Evolutionary conservation across 2,797 vertebrate genomes (phyloP), one percentile per base, ranked within the genome.

Genomic region (Ceyx erithaca): DNA sequence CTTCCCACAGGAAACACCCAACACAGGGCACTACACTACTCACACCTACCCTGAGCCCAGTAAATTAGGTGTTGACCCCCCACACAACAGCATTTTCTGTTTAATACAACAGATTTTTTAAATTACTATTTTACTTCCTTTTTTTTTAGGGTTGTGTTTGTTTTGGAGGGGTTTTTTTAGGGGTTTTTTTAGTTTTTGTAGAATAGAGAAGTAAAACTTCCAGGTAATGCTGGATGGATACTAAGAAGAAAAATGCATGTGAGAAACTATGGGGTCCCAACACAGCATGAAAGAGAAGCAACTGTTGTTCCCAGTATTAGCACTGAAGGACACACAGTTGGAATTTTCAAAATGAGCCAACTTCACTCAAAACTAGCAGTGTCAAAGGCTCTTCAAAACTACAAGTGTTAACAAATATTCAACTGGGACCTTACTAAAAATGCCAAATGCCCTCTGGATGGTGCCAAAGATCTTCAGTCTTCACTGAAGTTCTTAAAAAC

Each of bases 31-130:
- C 58, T 19, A 13, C 37, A 21, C 0, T 3, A 35, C 23, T 30
- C 22, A 22, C 21, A 46, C 20, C 49, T 3, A 12, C 4, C n/a
- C 40, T 68, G 19, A 37, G 28, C 12, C 7, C 10, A 33, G 5
- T 1, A 9, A 9, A 28, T 4, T 4, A 10, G 31, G 21, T 19
- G 12, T 7, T 59, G 30, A n/a, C 9, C 23, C 26, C 15, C 21
- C 0, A 4, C 16, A 28, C 0, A 0, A 33, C 46, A 68, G 69
- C 55, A 30, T 31, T 21, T 49, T 43, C 76, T 26, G 18, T 1
- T 3, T 21, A 33, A 22, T 2, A 20, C 7, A 43, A 12, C 3
- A 15, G 12, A 18, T 10, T 16, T 64, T 22, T 40, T 15, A 40
- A 40, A 15, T 40, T 40, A 40, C 37, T 40, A 40, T 40, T 40